Base-by-base conservation (phyloP, 2,113 vertebrate species). In the Mustela nigripes region DNA sequence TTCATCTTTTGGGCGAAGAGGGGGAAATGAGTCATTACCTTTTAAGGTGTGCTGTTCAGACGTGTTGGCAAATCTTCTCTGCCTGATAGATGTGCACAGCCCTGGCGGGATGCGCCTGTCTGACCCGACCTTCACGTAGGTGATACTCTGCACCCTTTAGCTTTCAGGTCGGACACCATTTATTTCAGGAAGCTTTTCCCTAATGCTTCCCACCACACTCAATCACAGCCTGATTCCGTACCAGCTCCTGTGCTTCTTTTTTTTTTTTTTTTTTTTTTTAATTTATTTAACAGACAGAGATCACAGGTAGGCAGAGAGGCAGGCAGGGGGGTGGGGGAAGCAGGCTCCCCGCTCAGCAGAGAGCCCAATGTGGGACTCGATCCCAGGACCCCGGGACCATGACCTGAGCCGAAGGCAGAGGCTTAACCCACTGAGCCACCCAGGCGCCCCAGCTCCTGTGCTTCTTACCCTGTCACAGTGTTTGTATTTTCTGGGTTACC, bases 1-100 rank as follows among this genome's bases (percentile, higher is more conserved):
- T 87, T 69, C 39, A 92, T 95, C 62, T 36, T 50, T 93, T 10
- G 60, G 87, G 81, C 22, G 39, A 62, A 69, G 78, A 69, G 19
- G 39, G 86, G 39, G 45, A 71, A 82, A 76, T 91, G 42, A 48
- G 11, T 76, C 62, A 60, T 89, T 89, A 82, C 78, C 78, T 31
- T 81, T 65, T 91, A n/a, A 83, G 73, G 85, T 97, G 92, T 62
- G 62, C 73, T 96, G 0, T 93, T 89, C 39, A 67, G 89, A 67
- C 16, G 45, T 82, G 93, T 36, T 93, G 87, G 96, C 50, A 71
- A 80, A 10, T 95, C 82, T 24, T 95, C 97, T 53, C 92, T 73
- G 60, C 76, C 86, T 97, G 94, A 60, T 96, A 87, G 93, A 91
- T 79, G 33, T 22, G 60, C 60, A 45, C 74, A 76, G 50, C 82